Evolutionary conservation across 2,797 vertebrate genomes (phyloP).

Genomic region (Rhinatrema bivittatum): DNA sequence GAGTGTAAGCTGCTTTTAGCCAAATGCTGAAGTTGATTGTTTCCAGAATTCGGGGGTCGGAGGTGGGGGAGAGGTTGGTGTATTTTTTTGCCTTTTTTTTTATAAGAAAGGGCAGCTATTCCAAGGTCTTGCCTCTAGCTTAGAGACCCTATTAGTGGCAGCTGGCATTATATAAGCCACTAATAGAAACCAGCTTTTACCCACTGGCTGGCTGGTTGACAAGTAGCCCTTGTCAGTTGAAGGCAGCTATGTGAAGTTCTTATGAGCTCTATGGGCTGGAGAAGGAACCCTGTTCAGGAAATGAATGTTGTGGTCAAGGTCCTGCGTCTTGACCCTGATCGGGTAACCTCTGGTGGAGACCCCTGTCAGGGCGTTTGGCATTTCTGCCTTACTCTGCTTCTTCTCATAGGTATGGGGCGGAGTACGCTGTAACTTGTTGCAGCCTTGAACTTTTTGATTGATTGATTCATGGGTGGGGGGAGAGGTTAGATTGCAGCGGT

Average conservation of each 20-base stretch:
- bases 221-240: slow-evolving; percentile 42
- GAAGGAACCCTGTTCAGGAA: slow-evolving; percentile 81
- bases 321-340: slow-evolving; percentile 59
- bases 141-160: slow-evolving; percentile 77
- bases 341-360: slow-evolving; percentile 59
- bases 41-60: slow-evolving; percentile 67
- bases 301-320: slow-evolving; percentile 73
- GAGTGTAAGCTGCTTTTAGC: slow-evolving; percentile 7
- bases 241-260: slow-evolving; percentile 61
- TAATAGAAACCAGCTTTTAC: slow-evolving; percentile 74
- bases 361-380: slow-evolving; percentile 58
- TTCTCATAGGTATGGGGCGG: slow-evolving; percentile 59
- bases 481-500: no score
- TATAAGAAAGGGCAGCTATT: no score
- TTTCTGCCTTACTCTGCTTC: slow-evolving; percentile 69
- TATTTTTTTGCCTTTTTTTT: no score
- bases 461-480: no score
- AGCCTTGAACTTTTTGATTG: slow-evolving; percentile 66
- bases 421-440: slow-evolving; percentile 30
- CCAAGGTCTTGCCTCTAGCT: slow-evolving; percentile 60
- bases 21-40: slow-evolving; percentile 54
- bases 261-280: slow-evolving; percentile 83
- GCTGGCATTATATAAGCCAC: slow-evolving; percentile 67
- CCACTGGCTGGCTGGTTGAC: slow-evolving; percentile 42
- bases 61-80: no score